These are phyloP conservation scores for Ascaphus truei DNA, from an alignment of 2,113 vertebrate species.

Conservation along the genomic window DNA sequence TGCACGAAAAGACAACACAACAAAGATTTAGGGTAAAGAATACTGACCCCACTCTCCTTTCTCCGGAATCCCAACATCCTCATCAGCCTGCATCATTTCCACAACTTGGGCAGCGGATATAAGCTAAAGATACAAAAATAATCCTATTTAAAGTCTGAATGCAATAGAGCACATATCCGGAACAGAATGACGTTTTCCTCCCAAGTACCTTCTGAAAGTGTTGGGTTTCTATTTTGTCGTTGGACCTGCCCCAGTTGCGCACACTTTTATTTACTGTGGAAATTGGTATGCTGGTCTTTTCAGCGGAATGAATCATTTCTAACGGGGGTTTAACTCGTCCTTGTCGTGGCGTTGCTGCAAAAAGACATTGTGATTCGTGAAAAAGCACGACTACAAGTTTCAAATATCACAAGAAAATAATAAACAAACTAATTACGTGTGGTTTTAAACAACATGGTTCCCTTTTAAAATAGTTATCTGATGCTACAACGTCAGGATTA, in stretches of 20 bases:
- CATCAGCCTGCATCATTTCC: constrained; percentile 30
- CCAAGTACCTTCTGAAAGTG: constrained; percentile 43
- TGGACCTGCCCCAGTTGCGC: too few species aligned
- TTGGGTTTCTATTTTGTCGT: constrained; percentile 34
- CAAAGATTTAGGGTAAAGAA: too few species aligned
- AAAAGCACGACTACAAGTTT: background rate
- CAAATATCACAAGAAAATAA: too few species aligned
- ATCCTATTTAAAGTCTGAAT: background rate
- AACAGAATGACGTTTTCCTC: constrained; percentile 3
- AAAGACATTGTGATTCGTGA: background rate
- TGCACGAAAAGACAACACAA: background rate
- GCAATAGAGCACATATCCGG: background rate
- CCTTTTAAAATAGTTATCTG: too few species aligned
- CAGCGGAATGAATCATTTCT: constrained; percentile 61
- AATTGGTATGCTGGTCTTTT: constrained; percentile 34
- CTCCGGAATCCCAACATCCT: background rate
- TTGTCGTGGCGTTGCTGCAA: constrained; percentile 57
- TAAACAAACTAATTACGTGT: too few species aligned
- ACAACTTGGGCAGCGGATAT: constrained; percentile 22
- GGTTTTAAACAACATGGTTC: too few species aligned
- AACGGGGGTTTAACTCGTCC: constrained; percentile 64
- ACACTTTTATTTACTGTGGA: background rate
- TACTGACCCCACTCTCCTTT: constrained; percentile 54
- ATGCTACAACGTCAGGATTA: too few species aligned
- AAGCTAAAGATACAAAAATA: constrained; percentile 40